Evolutionary conservation across 1,140 invertebrate species (phyloP).

Genomic region (Pseudomyrmex cubaensis): DNA sequence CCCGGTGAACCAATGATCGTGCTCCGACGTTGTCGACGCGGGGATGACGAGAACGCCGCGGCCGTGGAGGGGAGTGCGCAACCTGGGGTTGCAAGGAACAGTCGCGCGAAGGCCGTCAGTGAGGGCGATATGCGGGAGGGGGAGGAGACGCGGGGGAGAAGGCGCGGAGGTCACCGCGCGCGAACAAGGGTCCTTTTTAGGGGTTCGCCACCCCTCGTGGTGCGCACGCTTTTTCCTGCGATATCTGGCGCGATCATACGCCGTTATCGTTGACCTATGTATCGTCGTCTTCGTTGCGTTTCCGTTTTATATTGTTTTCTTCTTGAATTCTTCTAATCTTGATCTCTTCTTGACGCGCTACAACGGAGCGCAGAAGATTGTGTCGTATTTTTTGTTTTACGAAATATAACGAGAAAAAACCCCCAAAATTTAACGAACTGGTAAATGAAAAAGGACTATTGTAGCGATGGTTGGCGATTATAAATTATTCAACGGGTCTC

Average conservation of each 20-base stretch:
- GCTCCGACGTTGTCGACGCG: constrained; percentile 66
- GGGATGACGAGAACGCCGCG: constrained; percentile 70
- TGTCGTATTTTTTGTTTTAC: too few relatives aligned
- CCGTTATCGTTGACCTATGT: constrained; percentile 18
- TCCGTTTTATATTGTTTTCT: too few relatives aligned
- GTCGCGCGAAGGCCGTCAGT: constrained; percentile 65
- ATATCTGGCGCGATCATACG: constrained; percentile 56
- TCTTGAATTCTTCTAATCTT: too few relatives aligned
- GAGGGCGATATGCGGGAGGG: constrained; percentile 56
- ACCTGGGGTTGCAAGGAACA: constrained; percentile 70
- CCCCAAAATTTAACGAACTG: too few relatives aligned
- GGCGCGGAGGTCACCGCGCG: constrained; percentile 76
- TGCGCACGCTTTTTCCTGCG: not conserved
- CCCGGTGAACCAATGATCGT: constrained; percentile 82
- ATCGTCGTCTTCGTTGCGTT: too few relatives aligned
- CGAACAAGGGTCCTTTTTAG: constrained; percentile 76
- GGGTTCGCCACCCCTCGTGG: constrained; percentile 79
- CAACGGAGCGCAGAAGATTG: too few relatives aligned
- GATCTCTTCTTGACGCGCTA: too few relatives aligned
- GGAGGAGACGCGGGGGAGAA: constrained; percentile 60
- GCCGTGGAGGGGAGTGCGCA: constrained; percentile 55
- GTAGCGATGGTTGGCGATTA: not conserved
- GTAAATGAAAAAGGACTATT: not conserved
- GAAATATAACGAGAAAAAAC: not conserved
- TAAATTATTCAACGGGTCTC: not conserved